These are phyloP conservation scores for Hydropotes inermis DNA, from an alignment of 2,113 vertebrate genomes.

Conservation along the genomic window DNA sequence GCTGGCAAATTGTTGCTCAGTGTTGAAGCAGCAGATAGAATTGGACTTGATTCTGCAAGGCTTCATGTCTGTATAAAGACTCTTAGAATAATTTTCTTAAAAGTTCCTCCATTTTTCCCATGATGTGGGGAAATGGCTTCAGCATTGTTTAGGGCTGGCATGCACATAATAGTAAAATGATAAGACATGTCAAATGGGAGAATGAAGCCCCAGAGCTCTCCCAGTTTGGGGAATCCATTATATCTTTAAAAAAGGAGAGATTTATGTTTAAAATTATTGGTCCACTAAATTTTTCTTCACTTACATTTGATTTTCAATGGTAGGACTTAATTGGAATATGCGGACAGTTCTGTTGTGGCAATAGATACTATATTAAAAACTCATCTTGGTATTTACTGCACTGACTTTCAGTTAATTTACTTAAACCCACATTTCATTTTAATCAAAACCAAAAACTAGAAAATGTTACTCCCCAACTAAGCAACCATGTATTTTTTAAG, in stretches of 20 bases:
- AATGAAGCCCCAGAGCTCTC: not conserved
- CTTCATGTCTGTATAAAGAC: not conserved
- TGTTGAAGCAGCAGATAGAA: not conserved
- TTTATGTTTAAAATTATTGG: not conserved
- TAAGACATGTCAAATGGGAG: not conserved
- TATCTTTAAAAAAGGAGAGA: not conserved
- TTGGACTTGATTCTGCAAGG: not conserved
- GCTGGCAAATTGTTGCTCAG: not conserved
- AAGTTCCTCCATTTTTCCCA: not conserved
- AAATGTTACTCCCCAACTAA: constrained; percentile 7
- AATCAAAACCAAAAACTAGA: constrained; percentile 34
- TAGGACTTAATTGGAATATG: not conserved
- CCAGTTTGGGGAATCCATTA: not conserved
- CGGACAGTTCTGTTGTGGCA: not conserved
- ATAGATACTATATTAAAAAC: constrained; percentile 3
- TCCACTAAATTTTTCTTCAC: not conserved
- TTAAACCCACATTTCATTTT: not conserved
- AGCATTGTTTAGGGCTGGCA: not conserved
- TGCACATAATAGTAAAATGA: not conserved
- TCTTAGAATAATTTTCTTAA: not conserved
- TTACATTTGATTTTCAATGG: not conserved
- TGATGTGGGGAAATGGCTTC: not conserved
- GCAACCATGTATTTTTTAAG: not conserved
- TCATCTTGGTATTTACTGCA: not conserved
- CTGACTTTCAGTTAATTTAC: not conserved